phyloP scores from a whole-genome alignment of 2,797 vertebrate genomes.

The Leuciscus waleckii region DNA sequence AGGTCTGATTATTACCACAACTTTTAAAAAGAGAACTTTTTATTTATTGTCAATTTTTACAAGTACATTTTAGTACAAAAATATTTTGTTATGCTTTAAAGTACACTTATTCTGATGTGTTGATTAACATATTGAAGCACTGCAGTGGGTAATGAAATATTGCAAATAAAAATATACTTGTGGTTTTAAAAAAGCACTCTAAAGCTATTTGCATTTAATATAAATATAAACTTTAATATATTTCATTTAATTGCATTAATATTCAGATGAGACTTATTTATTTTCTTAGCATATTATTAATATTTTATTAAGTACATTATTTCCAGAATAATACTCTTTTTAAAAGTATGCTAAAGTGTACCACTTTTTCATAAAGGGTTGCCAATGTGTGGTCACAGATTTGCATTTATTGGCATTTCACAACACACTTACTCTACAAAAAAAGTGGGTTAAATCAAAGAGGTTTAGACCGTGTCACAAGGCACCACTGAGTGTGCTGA shows the following conservation, averaged over 20 bases:
- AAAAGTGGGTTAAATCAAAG: constrained; percentile 21
- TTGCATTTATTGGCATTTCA: neutral
- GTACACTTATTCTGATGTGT: neutral
- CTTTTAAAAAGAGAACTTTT: neutral
- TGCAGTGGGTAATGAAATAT: neutral
- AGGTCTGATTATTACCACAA: neutral
- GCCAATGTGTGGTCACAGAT: neutral
- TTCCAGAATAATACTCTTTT: neutral
- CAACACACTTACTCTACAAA: neutral
- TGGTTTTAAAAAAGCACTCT: neutral
- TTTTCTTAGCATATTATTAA: neutral
- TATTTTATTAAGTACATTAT: neutral
- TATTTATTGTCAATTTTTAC: neutral
- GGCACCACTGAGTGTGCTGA: constrained; percentile 24
- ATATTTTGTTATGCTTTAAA: neutral
- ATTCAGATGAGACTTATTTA: neutral
- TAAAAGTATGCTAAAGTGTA: neutral
- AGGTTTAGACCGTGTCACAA: constrained; percentile 6
- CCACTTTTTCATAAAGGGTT: neutral
- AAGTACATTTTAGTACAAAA: neutral
- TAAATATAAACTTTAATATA: neutral
- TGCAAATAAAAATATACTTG: neutral
- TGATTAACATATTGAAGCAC: neutral
- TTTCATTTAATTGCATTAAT: neutral
- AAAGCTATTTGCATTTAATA: neutral